These are phyloP conservation scores for Pituophis catenifer DNA, from an alignment of 2,113 vertebrate genomes.

Conservation along the genomic window DNA sequence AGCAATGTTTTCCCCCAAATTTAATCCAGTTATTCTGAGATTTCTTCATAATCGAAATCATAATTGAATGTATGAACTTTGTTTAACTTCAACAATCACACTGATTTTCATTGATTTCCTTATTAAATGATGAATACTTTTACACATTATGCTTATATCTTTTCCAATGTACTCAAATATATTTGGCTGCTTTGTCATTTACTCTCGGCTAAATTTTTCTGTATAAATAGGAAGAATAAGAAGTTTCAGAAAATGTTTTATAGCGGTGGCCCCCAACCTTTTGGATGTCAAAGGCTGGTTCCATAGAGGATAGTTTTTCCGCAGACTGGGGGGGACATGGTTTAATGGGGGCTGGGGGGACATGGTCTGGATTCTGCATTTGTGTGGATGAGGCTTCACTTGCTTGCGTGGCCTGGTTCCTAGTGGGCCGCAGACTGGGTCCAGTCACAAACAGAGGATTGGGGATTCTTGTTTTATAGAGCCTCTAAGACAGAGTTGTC, in stretches of 20 bases:
- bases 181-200: not conserved
- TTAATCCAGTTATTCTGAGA: not conserved
- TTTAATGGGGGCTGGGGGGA: no score
- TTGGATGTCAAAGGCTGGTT: not conserved
- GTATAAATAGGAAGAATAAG: not conserved
- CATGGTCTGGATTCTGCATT: no score
- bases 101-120: not conserved
- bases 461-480: not conserved
- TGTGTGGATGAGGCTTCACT: no score
- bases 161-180: not conserved
- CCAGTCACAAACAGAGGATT: not conserved
- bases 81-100: not conserved
- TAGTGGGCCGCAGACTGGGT: no score
- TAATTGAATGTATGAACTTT: not conserved
- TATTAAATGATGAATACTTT: not conserved
- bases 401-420: no score
- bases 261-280: not conserved
- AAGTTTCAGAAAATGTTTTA: not conserved
- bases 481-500: not conserved
- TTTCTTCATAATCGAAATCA: not conserved
- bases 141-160: not conserved
- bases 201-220: not conserved
- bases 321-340: no score
- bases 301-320: not conserved
- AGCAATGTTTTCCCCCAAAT: not conserved